These are phyloP conservation scores for Mus caroli DNA, from an alignment of 2,797 vertebrate genomes.

Conservation along the genomic window DNA sequence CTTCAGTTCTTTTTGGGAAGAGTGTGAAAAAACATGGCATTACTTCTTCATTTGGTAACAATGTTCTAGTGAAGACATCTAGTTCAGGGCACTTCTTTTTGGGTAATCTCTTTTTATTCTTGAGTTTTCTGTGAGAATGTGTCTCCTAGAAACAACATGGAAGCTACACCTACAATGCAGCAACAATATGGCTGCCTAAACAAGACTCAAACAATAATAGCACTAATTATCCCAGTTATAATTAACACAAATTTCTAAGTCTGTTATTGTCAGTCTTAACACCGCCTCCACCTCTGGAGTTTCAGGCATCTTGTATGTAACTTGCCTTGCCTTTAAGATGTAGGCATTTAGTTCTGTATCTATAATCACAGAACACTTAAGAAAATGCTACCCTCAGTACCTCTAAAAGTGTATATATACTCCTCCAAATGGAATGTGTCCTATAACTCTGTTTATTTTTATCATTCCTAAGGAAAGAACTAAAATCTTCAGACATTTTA, in stretches of 20 bases:
- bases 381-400: not conserved
- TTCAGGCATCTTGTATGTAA: not conserved
- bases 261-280: not conserved
- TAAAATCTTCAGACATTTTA: not conserved
- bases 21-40: not conserved
- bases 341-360: not conserved
- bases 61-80: not conserved
- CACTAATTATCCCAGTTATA: not conserved
- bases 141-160: not conserved
- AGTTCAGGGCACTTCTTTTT: not conserved
- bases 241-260: not conserved
- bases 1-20: not conserved
- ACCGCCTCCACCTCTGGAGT: not conserved
- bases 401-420: not conserved
- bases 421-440: not conserved
- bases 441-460: not conserved
- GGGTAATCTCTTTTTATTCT: not conserved
- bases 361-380: not conserved
- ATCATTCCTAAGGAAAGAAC: not conserved
- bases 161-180: not conserved
- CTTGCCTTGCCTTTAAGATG: not conserved
- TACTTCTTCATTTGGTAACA: not conserved
- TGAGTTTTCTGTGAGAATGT: not conserved
- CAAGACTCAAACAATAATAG: not conserved
- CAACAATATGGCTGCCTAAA: no score